Conservation (phyloP, 2,113 vertebrate species). For the Ptilorrhoa leucosticta region DNA sequence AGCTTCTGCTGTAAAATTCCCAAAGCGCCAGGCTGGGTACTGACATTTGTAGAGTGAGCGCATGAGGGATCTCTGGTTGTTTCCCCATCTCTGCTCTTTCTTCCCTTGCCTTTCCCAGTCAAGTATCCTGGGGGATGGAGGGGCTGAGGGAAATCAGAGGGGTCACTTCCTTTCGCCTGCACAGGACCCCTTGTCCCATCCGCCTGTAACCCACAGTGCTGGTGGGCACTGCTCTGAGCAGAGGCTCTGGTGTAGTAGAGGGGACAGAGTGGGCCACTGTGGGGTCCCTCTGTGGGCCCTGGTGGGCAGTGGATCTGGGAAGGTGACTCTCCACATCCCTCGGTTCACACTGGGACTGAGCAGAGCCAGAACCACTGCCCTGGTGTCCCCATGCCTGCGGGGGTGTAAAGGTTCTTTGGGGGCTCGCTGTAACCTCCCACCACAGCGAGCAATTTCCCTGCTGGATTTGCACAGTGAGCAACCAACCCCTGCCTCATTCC, state of each 20-base stretch:
- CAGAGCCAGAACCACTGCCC: neutral
- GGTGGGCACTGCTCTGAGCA: neutral
- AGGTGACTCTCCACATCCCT: neutral
- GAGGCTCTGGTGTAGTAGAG: neutral
- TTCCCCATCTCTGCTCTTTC: neutral
- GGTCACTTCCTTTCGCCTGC: neutral
- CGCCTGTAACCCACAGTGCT: fast-evolving
- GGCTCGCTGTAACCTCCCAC: fast-evolving
- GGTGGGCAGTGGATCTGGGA: fast-evolving
- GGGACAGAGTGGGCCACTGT: neutral
- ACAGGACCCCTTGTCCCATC: neutral
- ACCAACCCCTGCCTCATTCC: neutral
- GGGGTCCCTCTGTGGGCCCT: neutral
- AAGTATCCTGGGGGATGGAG: neutral
- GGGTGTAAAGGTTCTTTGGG: neutral
- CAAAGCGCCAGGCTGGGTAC: neutral
- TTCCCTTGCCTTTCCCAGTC: neutral
- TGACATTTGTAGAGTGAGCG: neutral
- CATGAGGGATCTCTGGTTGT: neutral
- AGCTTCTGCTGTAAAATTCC: neutral
- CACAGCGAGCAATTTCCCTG: neutral
- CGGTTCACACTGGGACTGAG: fast-evolving
- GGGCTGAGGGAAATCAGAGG: neutral
- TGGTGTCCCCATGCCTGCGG: fast-evolving
- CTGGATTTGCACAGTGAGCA: neutral